Evolutionary conservation across 2,797 vertebrate genomes (phyloP), one percentile per base, ranked within the genome.

Genomic region (Microchirus variegatus): DNA sequence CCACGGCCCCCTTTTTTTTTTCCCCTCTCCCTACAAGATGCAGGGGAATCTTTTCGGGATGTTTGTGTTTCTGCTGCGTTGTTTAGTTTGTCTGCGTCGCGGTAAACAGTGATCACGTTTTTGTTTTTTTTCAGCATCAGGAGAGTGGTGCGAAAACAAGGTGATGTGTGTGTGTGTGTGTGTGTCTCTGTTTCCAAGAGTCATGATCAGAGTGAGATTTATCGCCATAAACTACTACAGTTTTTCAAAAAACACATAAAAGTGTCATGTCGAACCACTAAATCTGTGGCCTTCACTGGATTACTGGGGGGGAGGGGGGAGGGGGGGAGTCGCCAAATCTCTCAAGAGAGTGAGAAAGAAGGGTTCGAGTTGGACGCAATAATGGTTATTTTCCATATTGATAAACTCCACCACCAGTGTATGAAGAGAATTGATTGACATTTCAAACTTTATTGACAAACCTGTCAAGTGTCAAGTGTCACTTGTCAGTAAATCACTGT

Each of bases 21-120:
- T 31, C 7, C 58, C 49, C 71, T 31, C 8, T 31, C 7, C 58
- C 49, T 70, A 59, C 71, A 55, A 35, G 60, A 79, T 65, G 43
- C 64, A 70, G 57, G 9, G 53, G 53, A 19, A 41, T 61, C 62
- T 72, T 72, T 17, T 9, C 48, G 59, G 35, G 5, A 50, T 67
- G 59, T 65, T 61, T 65, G 53, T 70, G 40, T 77, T 72, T 65
- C 53, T 5, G 1, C 38, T 40, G 49, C 48, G 12, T 48, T 46
- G 10, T 42, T 60, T 71, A 18, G 48, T 61, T 56, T 49, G 54
- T 46, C 51, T 45, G 43, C 50, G 53, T 50, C 3, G 1, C 36
- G 17, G 31, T 51, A 22, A 59, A 67, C 57, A 55, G 42, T 59
- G 49, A 49, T 58, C 42, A 55, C 42, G 59, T 82, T n/a, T n/a